These are phyloP conservation scores for Fulica atra DNA, from an alignment of 2,113 vertebrate species.

Conservation along the genomic window DNA sequence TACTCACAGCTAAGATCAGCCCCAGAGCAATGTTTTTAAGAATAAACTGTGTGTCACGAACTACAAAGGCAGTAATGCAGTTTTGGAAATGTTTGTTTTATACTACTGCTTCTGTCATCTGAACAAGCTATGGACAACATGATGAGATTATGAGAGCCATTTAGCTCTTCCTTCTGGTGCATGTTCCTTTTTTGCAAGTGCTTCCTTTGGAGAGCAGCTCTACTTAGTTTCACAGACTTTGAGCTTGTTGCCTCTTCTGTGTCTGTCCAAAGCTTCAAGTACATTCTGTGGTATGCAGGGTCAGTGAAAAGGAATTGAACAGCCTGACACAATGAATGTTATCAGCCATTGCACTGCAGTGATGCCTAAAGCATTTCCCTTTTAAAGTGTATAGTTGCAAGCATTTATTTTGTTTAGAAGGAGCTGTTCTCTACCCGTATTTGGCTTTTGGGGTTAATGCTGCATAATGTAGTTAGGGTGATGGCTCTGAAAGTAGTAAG, in stretches of 20 bases:
- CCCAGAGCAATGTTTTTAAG: not conserved
- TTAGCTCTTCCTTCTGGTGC: not conserved
- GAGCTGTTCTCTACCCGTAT: not conserved
- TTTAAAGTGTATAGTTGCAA: not conserved
- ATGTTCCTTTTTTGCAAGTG: not conserved
- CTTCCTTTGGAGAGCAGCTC: not conserved
- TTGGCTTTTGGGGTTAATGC: not conserved
- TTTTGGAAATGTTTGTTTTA: not conserved
- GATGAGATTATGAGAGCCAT: not conserved
- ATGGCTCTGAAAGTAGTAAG: not conserved
- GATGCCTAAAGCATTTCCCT: not conserved
- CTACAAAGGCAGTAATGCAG: not conserved
- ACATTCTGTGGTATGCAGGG: not conserved
- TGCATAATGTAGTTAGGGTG: not conserved
- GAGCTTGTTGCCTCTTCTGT: not conserved
- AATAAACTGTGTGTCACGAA: not conserved
- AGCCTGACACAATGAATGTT: not conserved
- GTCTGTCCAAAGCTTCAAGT: not conserved
- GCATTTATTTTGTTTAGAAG: not conserved
- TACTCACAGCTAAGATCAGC: not conserved
- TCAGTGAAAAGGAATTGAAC: not conserved
- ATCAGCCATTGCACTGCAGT: not conserved
- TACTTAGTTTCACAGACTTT: not conserved
- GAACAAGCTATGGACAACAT: not conserved
- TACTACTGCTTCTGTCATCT: not conserved